Conservation (phyloP, 2,113 vertebrate species). For the Lanius collurio region DNA sequence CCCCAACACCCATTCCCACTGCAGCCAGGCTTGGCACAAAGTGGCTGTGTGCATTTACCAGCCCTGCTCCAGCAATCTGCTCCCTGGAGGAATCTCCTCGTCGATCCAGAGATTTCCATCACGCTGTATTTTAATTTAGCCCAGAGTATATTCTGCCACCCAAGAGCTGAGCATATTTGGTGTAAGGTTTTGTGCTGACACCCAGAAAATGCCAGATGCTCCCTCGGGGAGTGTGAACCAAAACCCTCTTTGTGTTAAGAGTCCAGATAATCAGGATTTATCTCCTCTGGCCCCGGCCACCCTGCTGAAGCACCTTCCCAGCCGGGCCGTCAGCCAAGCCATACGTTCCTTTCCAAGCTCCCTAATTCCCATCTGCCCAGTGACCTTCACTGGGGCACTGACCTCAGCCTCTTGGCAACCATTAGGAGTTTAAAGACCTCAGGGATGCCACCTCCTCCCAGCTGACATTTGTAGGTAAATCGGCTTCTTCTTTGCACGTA, state of each 20-base stretch:
- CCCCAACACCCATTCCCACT: rapidly evolving
- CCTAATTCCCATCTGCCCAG: not conserved
- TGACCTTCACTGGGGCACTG: not conserved
- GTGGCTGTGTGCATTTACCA: not conserved
- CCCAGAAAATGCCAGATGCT: not conserved
- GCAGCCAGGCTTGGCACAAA: not conserved
- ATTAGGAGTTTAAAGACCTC: not conserved
- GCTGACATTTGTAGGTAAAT: not conserved
- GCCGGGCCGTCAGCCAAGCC: not conserved
- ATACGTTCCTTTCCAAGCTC: not conserved
- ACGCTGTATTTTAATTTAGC: not conserved
- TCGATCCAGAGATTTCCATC: not conserved
- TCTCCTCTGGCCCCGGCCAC: not conserved
- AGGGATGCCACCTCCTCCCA: not conserved
- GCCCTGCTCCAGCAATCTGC: not conserved
- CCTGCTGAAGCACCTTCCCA: rapidly evolving
- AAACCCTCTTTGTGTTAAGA: not conserved
- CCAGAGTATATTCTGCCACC: not conserved
- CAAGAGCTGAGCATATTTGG: not conserved
- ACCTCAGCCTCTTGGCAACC: not conserved
- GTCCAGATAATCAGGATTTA: not conserved
- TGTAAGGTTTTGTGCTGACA: not conserved
- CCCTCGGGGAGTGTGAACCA: rapidly evolving
- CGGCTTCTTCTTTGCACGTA: rapidly evolving
- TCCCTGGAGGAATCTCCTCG: not conserved